phyloP scores from a whole-genome alignment of 2,797 vertebrate genomes.

The Eupleurogrammus muticus region DNA sequence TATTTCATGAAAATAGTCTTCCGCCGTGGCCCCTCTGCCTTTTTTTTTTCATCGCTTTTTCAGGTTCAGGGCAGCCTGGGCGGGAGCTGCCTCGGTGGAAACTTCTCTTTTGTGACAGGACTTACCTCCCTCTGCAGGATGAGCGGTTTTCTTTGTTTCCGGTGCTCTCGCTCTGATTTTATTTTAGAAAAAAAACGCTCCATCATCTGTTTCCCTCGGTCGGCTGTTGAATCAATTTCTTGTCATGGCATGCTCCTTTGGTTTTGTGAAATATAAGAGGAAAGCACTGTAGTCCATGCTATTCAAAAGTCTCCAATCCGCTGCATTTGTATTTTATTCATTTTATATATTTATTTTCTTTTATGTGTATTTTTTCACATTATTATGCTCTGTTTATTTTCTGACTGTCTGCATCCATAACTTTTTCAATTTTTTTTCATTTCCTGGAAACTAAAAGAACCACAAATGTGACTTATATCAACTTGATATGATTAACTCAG shows the following conservation, averaged over 20 bases:
- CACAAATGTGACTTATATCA: too few species aligned
- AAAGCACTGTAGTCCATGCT: not conserved
- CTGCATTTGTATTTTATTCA: too few species aligned
- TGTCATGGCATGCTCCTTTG: slow-evolving; percentile 36
- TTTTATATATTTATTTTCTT: too few species aligned
- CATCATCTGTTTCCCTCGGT: slow-evolving; percentile 47
- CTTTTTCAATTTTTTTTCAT: too few species aligned
- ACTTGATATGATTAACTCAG: too few species aligned
- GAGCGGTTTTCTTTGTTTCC: slow-evolving; percentile 61
- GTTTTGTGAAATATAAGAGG: slow-evolving; percentile 37
- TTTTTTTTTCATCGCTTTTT: slow-evolving; percentile 42
- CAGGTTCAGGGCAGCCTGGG: slow-evolving; percentile 24
- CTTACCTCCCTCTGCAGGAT: slow-evolving; percentile 34
- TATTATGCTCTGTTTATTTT: too few species aligned
- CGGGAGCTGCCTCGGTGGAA: slow-evolving; percentile 42
- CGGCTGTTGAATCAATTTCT: slow-evolving; percentile 47
- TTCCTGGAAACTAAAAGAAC: too few species aligned
- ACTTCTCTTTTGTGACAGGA: slow-evolving; percentile 39
- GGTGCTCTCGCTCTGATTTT: slow-evolving; percentile 52
- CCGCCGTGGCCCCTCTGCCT: slow-evolving; percentile 5
- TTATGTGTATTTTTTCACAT: too few species aligned
- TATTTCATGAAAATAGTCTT: slow-evolving; percentile 62
- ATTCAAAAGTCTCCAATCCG: too few species aligned
- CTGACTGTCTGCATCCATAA: too few species aligned
- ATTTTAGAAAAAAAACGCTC: slow-evolving; percentile 60